Evolutionary conservation across 2,113 vertebrate species (phyloP).

Genomic region (Willisornis vidua): DNA sequence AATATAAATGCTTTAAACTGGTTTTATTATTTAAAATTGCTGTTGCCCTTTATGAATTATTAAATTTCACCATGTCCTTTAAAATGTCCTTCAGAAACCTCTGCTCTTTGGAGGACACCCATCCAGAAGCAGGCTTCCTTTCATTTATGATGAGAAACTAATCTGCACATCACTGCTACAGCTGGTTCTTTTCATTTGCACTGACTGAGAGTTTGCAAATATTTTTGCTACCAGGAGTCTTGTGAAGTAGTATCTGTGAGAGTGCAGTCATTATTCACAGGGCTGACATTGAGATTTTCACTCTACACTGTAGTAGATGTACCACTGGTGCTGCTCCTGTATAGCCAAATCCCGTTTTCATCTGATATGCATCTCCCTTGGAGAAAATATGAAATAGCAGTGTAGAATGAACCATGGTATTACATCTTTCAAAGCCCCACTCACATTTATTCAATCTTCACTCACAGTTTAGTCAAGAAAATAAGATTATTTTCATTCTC

Average conservation of each 20-base stretch:
- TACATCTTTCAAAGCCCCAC: background rate
- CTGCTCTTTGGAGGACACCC: background rate
- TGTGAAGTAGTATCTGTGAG: accelerated
- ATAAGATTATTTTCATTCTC: background rate
- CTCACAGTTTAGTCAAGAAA: background rate
- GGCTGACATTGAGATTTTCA: conserved; percentile 12
- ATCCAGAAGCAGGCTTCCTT: background rate
- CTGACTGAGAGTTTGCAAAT: background rate
- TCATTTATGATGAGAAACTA: background rate
- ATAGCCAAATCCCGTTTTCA: background rate
- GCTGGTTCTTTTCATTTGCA: conserved; percentile 17
- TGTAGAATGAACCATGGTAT: background rate
- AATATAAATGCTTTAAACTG: background rate
- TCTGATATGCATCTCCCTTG: background rate
- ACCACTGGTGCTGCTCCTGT: background rate
- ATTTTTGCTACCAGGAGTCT: background rate
- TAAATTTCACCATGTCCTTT: background rate
- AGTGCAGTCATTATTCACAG: background rate
- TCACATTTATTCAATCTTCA: background rate
- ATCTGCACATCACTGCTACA: background rate
- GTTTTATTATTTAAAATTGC: background rate
- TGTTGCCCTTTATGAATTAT: background rate
- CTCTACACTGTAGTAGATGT: background rate
- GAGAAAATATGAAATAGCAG: conserved; percentile 21
- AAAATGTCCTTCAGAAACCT: background rate